These are phyloP conservation scores for Cacatua alba DNA, from an alignment of 2,113 vertebrate species.

Conservation along the genomic window DNA sequence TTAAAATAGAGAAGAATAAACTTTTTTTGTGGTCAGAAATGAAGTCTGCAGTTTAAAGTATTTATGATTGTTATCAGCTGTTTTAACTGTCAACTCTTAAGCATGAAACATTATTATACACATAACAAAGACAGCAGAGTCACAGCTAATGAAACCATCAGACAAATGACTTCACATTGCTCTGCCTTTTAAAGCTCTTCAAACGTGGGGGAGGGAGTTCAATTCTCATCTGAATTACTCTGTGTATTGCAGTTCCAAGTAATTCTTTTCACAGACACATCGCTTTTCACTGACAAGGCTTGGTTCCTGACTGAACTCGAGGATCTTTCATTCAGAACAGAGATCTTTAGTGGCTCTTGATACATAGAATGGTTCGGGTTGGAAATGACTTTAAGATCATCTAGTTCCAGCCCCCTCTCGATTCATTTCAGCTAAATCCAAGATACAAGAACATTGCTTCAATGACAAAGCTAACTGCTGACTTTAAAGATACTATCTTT, in stretches of 20 bases:
- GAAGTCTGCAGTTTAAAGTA: slow-evolving; percentile 50
- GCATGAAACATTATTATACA: slow-evolving; percentile 62
- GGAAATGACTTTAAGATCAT: not conserved
- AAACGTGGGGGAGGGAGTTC: slow-evolving; percentile 54
- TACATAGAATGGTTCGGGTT: not conserved
- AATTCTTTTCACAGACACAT: slow-evolving; percentile 63
- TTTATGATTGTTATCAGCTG: slow-evolving; percentile 54
- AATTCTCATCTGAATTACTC: slow-evolving; percentile 56
- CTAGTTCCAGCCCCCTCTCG: not conserved
- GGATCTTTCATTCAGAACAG: slow-evolving; percentile 62
- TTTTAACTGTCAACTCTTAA: slow-evolving; percentile 59
- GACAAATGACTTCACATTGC: slow-evolving; percentile 59
- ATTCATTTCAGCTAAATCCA: slow-evolving; percentile 60
- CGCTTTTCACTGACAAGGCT: slow-evolving; percentile 28
- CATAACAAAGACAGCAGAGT: slow-evolving; percentile 61
- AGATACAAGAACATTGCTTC: slow-evolving; percentile 40
- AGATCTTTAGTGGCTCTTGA: slow-evolving; percentile 52
- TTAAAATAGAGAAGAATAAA: slow-evolving; percentile 70
- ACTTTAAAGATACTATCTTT: slow-evolving; percentile 57
- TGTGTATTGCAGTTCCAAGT: not conserved
- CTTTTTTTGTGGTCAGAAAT: slow-evolving; percentile 61
- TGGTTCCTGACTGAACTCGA: slow-evolving; percentile 43
- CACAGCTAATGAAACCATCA: slow-evolving; percentile 56
- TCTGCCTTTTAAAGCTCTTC: slow-evolving; percentile 78
- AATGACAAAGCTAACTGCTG: slow-evolving; percentile 48